Evolutionary conservation across 2,797 vertebrate genomes (phyloP), one percentile per base, ranked within the genome.

Genomic region (Hydrocynus forskahlii): DNA sequence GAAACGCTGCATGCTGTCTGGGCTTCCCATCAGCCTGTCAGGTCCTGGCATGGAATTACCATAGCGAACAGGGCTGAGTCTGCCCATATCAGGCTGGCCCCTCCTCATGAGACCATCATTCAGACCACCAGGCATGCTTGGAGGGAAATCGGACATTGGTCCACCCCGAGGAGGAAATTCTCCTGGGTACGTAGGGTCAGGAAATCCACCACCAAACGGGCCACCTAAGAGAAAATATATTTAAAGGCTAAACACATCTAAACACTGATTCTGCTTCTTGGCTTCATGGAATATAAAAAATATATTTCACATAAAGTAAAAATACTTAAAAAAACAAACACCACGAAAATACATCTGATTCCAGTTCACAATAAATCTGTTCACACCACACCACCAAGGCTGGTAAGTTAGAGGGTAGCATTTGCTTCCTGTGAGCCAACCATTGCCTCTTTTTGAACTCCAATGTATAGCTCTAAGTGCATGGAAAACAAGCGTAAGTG

Each of bases 131-230:
- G 16, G 76, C 87, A 82, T 82, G 59, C 57, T 76, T 55, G 75
- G 67, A 57, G 78, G 48, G 57, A 84, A 93, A 80, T 93, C 89
- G 0, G 86, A 29, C 35, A 83, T 83, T 68, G 82, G 82, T 45
- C 87, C 87, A 21, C 80, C 85, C 2, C 81, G 85, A 19, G 85
- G 84, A 54, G 88, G 84, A 75, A 88, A 93, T 1, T 93, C 91
- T 0, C 86, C 92, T 69, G 79, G 71, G 87, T 90, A 93, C 68
- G 82, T 74, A 0, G 67, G 38, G 6, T 92, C 89, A 23, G 88
- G 70, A 72, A 89, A 92, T 45, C 87, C 86, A 71, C 90, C 88
- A 68, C 86, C 92, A 90, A 83, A 57, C 78, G 43, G 38, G n/a
- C 75, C 38, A 72, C 25, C 62, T 85, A n/a, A 68, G 69, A 71